Evolutionary conservation across 2,113 vertebrate species (phyloP), one percentile per base, ranked within the genome.

Genomic region (Haliaeetus leucogaster): DNA sequence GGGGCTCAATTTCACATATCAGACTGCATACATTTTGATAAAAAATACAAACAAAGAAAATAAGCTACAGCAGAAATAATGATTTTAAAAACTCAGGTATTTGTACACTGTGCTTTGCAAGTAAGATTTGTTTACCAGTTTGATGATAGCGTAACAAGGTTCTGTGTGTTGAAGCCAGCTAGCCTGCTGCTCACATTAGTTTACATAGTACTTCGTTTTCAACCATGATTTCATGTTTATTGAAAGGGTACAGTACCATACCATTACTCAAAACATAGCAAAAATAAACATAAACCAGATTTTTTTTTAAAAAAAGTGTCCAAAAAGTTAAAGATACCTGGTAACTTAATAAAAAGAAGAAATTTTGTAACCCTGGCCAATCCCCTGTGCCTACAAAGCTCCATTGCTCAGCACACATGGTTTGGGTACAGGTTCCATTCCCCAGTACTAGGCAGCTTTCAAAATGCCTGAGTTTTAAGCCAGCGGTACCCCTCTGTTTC

Each of bases 1-100:
- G 11, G 4, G 19, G 22, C 13, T 83, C 18, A 21, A 4, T 86
- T 92, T 84, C 17, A 38, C 7, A 1, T 55, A 12, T 68, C 30
- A n/a, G 42, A 43, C 2, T 32, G 25, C 16, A 20, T 1, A 6
- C 0, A 0, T 6, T 93, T 77, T 70, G 3, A 23, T 55, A 58
- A 82, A 90, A 90, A 90, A 67, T 36, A 52, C 14, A 45, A 55
- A 55, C 70, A 81, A 77, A 58, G 12, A 84, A 76, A 72, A 67
- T 6, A 50, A 10, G 10, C 34, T 20, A 32, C 11, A 32, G 32
- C 42, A 68, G 21, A 92, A 90, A 67, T 7, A 53, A 23, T 17
- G 17, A 13, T 48, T 78, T 83, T 43, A 2, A 36, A 59, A 74
- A 19, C 6, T 70, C 2, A 0, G 16, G 2, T 65, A 22, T 79